phyloP scores from a whole-genome alignment of 2,888 invertebrate species.

The Colostygia pectinataria region DNA sequence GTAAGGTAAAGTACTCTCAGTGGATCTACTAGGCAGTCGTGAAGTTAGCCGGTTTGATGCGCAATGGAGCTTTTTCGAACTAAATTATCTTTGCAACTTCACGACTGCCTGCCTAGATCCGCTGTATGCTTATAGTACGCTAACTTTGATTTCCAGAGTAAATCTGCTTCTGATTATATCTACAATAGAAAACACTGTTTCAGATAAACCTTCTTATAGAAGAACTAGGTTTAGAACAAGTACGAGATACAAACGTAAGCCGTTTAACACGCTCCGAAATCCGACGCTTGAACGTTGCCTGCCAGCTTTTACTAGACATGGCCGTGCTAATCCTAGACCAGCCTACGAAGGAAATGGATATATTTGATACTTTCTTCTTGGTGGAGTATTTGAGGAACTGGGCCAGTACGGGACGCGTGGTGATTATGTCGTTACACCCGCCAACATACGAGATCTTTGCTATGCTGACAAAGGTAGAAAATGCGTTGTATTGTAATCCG shows the following conservation, averaged over 20 bases:
- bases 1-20: too few relatives aligned
- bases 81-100: too few relatives aligned
- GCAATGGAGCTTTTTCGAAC: too few relatives aligned
- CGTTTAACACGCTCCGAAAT: conserved; percentile 94
- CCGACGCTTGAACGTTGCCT: conserved; percentile 93
- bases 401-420: conserved; percentile 91
- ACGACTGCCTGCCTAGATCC: too few relatives aligned
- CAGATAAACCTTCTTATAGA: conserved; percentile 95
- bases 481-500: not conserved
- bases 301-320: conserved; percentile 92
- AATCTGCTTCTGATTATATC: too few relatives aligned
- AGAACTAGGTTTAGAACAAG: conserved; percentile 95
- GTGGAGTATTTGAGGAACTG: conserved; percentile 97
- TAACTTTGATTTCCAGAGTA: too few relatives aligned
- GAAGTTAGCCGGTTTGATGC: too few relatives aligned
- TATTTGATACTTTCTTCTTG: conserved; percentile 97
- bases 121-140: too few relatives aligned
- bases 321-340: conserved; percentile 94
- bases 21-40: too few relatives aligned
- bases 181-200: conserved; percentile 40
- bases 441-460: conserved; percentile 97
- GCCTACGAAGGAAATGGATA: conserved; percentile 94
- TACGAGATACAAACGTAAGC: conserved; percentile 92
- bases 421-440: conserved; percentile 95
- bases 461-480: conserved; percentile 89